phyloP scores from a whole-genome alignment of 2,113 vertebrate species.

The Phalacrocorax brasilianus region DNA sequence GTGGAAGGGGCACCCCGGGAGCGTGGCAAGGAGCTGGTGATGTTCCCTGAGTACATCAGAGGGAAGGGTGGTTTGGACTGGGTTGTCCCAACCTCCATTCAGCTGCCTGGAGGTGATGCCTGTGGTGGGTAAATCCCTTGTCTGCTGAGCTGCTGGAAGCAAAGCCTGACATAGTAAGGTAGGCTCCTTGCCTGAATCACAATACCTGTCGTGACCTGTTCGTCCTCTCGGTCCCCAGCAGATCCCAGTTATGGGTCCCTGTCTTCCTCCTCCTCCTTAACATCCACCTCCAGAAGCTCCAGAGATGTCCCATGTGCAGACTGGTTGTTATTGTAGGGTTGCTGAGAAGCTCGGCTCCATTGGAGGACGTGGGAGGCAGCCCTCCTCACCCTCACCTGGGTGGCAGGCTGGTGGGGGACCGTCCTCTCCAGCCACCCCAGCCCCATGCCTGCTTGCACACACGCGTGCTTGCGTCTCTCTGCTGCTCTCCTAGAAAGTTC shows the following conservation, averaged over 20 bases:
- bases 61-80: not conserved
- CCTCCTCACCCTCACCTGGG: not conserved
- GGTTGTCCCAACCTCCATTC: not conserved
- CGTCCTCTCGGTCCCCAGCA: accelerated
- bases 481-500: conserved; percentile 62
- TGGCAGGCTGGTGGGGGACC: not conserved
- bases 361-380: accelerated
- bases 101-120: not conserved
- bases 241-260: not conserved
- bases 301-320: not conserved
- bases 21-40: not conserved
- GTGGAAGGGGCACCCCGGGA: not conserved
- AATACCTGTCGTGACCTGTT: accelerated
- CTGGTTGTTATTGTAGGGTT: not conserved
- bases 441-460: accelerated
- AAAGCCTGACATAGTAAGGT: not conserved
- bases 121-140: not conserved
- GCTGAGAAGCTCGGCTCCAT: not conserved
- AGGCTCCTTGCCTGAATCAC: not conserved
- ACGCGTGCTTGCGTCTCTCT: not conserved
- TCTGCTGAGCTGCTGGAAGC: not conserved
- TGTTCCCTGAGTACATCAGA: not conserved
- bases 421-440: not conserved
- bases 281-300: not conserved
- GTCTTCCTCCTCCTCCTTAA: not conserved